Conservation (phyloP, 2,113 vertebrate genomes). For the Embiotoca jacksoni region DNA sequence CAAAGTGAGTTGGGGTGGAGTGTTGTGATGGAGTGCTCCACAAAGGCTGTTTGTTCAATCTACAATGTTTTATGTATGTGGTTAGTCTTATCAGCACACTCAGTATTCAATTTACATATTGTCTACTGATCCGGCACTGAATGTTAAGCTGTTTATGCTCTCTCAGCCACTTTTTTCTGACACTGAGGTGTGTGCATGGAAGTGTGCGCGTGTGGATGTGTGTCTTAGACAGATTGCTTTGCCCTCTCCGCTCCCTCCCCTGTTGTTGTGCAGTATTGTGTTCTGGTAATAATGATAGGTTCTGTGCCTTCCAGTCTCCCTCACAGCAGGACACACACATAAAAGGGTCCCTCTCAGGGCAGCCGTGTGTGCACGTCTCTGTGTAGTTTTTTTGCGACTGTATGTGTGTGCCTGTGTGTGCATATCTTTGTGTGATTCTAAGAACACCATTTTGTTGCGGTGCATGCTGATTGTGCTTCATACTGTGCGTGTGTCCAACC, state of each 20-base stretch:
- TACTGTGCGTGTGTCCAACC: constrained; percentile 77
- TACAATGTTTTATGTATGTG: constrained; percentile 74
- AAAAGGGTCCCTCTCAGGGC: constrained; percentile 65
- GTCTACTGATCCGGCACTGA: constrained; percentile 73
- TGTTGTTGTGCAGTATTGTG: constrained; percentile 77
- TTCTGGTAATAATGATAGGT: constrained; percentile 78
- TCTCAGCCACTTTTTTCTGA: constrained; percentile 70
- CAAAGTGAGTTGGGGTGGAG: constrained; percentile 27
- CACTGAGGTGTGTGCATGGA: constrained; percentile 35
- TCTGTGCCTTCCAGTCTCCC: constrained; percentile 73
- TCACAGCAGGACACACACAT: constrained; percentile 74
- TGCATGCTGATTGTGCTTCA: constrained; percentile 78
- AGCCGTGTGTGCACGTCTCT: constrained; percentile 22
- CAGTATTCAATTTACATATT: constrained; percentile 76
- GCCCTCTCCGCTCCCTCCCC: constrained; percentile 54
- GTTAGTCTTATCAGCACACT: constrained; percentile 73
- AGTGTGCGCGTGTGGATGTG: constrained; percentile 21
- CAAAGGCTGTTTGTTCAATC: constrained; percentile 65
- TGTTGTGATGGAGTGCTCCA: constrained; percentile 32
- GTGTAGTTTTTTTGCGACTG: constrained; percentile 11
- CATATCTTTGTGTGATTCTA: constrained; percentile 49
- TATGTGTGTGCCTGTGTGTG: constrained; percentile 3
- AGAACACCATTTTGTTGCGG: constrained; percentile 70
- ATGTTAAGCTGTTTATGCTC: constrained; percentile 75
- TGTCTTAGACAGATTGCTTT: constrained; percentile 70